Evolutionary conservation across 2,797 vertebrate species (phyloP).

Genomic region (Botia kubotai): DNA sequence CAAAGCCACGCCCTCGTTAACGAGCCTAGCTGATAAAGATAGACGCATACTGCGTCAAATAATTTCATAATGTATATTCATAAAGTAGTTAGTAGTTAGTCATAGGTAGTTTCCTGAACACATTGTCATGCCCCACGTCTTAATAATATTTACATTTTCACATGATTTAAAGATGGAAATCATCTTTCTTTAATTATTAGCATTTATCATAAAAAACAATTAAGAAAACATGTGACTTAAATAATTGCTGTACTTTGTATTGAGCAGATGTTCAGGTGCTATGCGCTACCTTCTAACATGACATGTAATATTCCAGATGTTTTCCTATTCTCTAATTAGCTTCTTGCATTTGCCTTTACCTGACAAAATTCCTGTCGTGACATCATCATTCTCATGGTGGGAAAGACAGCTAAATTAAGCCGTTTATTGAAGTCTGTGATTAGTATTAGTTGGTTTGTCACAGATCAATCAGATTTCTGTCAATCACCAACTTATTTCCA

Average conservation of each 20-base stretch:
- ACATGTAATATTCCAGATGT: neutral
- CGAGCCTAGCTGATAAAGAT: neutral
- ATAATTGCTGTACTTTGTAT: neutral
- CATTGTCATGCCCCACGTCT: no score
- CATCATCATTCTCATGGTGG: neutral
- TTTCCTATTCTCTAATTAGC: neutral
- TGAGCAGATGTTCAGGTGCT: neutral
- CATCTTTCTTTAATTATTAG: no score
- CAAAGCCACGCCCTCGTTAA: constrained; percentile 26
- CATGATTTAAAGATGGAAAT: no score
- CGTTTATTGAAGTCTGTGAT: no score
- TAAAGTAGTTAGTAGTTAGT: no score
- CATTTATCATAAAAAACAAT: no score
- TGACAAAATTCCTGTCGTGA: neutral
- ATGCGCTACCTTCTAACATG: neutral
- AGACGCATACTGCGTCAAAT: neutral
- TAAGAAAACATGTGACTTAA: neutral
- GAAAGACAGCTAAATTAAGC: no score
- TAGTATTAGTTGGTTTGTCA: no score
- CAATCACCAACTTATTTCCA: no score
- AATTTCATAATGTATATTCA: neutral
- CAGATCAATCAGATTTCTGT: no score
- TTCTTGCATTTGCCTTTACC: neutral
- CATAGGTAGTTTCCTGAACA: no score
- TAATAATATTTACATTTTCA: no score